Conservation (phyloP, 2,113 vertebrate genomes). For the Sebastes fasciatus region DNA sequence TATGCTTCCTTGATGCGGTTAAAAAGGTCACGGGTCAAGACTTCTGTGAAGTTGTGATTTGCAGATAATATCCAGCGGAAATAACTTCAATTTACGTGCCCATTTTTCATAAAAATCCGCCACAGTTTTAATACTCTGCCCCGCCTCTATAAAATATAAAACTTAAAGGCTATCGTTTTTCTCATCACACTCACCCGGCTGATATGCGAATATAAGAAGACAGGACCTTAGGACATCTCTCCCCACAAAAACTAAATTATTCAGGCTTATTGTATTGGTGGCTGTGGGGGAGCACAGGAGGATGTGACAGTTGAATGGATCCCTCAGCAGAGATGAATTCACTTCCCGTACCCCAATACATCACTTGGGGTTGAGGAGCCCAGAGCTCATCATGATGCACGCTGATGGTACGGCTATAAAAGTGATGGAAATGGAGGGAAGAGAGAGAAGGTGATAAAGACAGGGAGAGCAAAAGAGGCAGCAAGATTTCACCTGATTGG, state of each 20-base stretch:
- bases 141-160: constrained; percentile 41
- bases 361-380: constrained; percentile 55
- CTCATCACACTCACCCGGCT: constrained; percentile 45
- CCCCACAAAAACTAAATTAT: constrained; percentile 73
- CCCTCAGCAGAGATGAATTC: constrained; percentile 66
- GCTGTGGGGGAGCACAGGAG: constrained; percentile 70
- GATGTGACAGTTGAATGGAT: constrained; percentile 78
- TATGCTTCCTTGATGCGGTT: constrained; percentile 34
- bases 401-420: constrained; percentile 44
- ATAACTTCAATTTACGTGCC: constrained; percentile 18
- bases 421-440: constrained; percentile 52
- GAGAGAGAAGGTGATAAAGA: constrained; percentile 12
- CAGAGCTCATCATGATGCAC: constrained; percentile 65
- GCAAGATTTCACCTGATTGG: constrained; percentile 28
- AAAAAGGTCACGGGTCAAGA: constrained; percentile 47
- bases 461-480: neutral
- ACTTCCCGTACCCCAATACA: constrained; percentile 54
- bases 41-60: constrained; percentile 13
- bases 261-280: constrained; percentile 74
- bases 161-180: constrained; percentile 43
- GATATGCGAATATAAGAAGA: constrained; percentile 55
- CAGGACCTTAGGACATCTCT: constrained; percentile 68
- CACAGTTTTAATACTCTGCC: constrained; percentile 21
- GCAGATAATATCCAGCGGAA: constrained; percentile 9
- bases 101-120: neutral